Base-by-base conservation (phyloP, 2,888 invertebrate species). In the Acholoe squamosa region DNA sequence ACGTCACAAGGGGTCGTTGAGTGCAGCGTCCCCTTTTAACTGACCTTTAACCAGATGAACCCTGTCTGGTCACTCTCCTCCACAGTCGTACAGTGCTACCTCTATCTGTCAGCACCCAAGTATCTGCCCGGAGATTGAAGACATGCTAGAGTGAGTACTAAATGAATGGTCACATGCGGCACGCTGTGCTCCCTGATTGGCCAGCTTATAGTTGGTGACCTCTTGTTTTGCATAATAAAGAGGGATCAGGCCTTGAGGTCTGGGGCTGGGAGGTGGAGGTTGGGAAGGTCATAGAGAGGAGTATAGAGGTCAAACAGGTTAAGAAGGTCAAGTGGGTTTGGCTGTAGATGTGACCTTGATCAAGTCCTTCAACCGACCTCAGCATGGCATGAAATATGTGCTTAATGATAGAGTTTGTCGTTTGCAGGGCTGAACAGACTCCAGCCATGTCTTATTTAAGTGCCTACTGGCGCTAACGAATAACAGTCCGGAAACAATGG, bases 211-310 rank as follows among this genome's bases (percentile, higher is more conserved):
- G 43, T n/a, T n/a, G 61, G 14, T 61, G 61, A 61, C 61, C 61
- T 43, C 61, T 61, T 61, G 22, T n/a, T 61, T 61, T 61, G 61
- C 61, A 61, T 61, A 61, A 61, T 61, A 61, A 61, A 61, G 61
- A n/a, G 61, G n/a, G 61, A 61, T 61, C 61, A 61, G 19, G 43
- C 43, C 43, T 43, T 10, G 43, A 43, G 10, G 43, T 43, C 10
- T 43, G 43, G 43, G 43, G 43, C n/a, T 43, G 43, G 10, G 43
- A 43, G 43, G 43, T 43, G 43, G 43, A 43, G 43, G 43, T 43
- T 3, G 43, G 43, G 43, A 43, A 10, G 43, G 43, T 43, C 10
- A 43, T n/a, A 10, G 43, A 43, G 43, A 43, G 43, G 43, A 10
- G 43, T 43, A 43, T n/a, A n/a, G n/a, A n/a, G n/a, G n/a, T 54